Base-by-base conservation (phyloP, 2,888 invertebrate species). In the Protodeltote pygarga region DNA sequence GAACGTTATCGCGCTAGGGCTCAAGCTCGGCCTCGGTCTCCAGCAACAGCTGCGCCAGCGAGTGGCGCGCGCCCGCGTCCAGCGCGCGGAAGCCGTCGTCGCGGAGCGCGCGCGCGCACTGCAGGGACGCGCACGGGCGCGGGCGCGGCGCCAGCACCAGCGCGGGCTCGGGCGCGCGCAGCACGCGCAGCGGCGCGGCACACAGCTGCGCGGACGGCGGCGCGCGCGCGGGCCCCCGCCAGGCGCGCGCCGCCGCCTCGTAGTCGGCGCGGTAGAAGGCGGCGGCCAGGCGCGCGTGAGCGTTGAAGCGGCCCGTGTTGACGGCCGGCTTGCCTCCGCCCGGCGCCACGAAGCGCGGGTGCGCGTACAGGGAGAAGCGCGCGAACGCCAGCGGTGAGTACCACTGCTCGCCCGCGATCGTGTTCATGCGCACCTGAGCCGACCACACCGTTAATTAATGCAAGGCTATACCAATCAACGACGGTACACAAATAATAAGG, bases 401-500 rank as follows among this genome's bases (percentile, higher is more conserved):
- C 71, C 98, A 95, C 93, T 98, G 98, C 86, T 95, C 95, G 61
- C 96, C 95, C 63, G 93, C 89, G 58, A 99, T 97, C 2, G 98
- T 98, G 87, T 98, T 99, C 97, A 99, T 98, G 49, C 98, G 95
- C 6, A 98, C 96, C 96, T 96, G 81, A n/a, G n/a, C n/a, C 19
- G 6, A 1, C 5, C 5, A 13, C 9, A 25, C 5, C 19, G 1
- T 8, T 1, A 16, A 16, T 8, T 5, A 40, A n/a, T n/a, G n/a
- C n/a, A n/a, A n/a, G n/a, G n/a, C n/a, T n/a, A n/a, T n/a, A n/a
- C n/a, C n/a, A n/a, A n/a, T n/a, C n/a, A n/a, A n/a, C n/a, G n/a
- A n/a, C n/a, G n/a, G n/a, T n/a, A n/a, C n/a, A n/a, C n/a, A n/a
- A n/a, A n/a, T n/a, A n/a, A n/a, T n/a, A n/a, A n/a, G n/a, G n/a